Evolutionary conservation across 2,888 invertebrate genomes (phyloP).

Genomic region (Noctua comes): DNA sequence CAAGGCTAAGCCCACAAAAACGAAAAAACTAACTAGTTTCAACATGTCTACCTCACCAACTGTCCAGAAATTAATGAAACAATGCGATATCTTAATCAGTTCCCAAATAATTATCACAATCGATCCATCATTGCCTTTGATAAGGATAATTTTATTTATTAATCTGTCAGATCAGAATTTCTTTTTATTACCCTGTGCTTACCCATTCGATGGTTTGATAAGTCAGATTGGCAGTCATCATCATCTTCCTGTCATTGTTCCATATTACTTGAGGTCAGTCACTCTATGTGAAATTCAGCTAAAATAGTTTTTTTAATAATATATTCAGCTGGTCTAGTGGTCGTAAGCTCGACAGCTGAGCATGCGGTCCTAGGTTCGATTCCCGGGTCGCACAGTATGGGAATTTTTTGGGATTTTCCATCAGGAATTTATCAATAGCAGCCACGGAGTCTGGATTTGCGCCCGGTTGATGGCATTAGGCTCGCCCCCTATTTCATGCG

Average conservation of each 20-base stretch:
- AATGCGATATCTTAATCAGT: slow-evolving; percentile 31
- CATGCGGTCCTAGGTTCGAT: no score
- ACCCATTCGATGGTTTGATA: background rate
- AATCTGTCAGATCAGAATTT: background rate
- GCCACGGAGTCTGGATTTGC: no score
- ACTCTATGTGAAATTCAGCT: no score
- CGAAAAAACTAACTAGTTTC: slow-evolving; percentile 60
- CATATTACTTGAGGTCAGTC: background rate
- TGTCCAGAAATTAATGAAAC: slow-evolving; percentile 28
- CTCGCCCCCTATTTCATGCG: no score
- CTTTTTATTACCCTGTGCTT: background rate
- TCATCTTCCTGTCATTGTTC: background rate
- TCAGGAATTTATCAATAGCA: no score
- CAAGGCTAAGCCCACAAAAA: slow-evolving; percentile 66
- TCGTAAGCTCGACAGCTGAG: no score
- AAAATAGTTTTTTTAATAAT: no score
- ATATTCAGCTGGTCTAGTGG: no score
- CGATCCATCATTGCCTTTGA: slow-evolving; percentile 33
- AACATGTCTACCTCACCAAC: slow-evolving; percentile 46
- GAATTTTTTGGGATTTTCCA: no score
- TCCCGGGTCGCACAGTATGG: no score
- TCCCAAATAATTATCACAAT: slow-evolving; percentile 36
- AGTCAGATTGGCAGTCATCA: background rate
- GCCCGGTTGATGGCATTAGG: no score
- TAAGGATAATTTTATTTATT: slow-evolving; percentile 1